Conservation (phyloP, 2,797 vertebrate species). For the Petrocephalus sullivani region DNA sequence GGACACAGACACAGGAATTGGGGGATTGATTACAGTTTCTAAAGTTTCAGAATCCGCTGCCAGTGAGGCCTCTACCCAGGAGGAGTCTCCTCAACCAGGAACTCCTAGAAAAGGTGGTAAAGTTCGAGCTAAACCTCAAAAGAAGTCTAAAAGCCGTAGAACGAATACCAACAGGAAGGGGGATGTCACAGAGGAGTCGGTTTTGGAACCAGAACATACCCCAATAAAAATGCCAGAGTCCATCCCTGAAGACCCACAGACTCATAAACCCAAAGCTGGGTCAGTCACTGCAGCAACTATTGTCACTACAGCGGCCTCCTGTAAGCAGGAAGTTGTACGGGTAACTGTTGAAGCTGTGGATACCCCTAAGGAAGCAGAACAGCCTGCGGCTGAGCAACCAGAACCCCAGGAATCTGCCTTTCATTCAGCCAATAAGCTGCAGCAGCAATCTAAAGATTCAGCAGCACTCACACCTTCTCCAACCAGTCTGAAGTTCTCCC, state of each 20-base stretch:
- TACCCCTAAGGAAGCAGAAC: slow-evolving; percentile 71
- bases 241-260: slow-evolving; percentile 68
- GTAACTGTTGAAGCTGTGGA: slow-evolving; percentile 62
- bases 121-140: slow-evolving; percentile 69
- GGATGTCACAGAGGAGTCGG: slow-evolving; percentile 41
- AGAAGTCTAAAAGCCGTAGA: slow-evolving; percentile 73
- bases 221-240: slow-evolving; percentile 66
- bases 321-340: slow-evolving; percentile 56
- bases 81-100: slow-evolving; percentile 51
- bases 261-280: slow-evolving; percentile 62
- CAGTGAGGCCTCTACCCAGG: slow-evolving; percentile 48
- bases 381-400: slow-evolving; percentile 70
- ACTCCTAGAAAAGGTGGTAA: slow-evolving; percentile 72
- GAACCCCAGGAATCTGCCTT: slow-evolving; percentile 73
- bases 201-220: slow-evolving; percentile 55
- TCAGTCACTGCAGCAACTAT: slow-evolving; percentile 57
- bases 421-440: slow-evolving; percentile 60
- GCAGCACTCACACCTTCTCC: slow-evolving; percentile 51
- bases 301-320: slow-evolving; percentile 67
- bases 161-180: slow-evolving; percentile 67
- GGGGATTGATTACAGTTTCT: slow-evolving; percentile 42
- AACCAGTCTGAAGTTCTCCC: slow-evolving; percentile 58
- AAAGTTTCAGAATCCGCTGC: slow-evolving; percentile 59
- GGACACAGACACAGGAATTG: slow-evolving; percentile 56
- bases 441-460: slow-evolving; percentile 46